Percentiles rank a stretch among this genome's conserved stretches.
Evolutionary conservation across 1,140 invertebrate genomes (phyloP).

Genomic region (Trichomalopsis sarcophagae): DNA sequence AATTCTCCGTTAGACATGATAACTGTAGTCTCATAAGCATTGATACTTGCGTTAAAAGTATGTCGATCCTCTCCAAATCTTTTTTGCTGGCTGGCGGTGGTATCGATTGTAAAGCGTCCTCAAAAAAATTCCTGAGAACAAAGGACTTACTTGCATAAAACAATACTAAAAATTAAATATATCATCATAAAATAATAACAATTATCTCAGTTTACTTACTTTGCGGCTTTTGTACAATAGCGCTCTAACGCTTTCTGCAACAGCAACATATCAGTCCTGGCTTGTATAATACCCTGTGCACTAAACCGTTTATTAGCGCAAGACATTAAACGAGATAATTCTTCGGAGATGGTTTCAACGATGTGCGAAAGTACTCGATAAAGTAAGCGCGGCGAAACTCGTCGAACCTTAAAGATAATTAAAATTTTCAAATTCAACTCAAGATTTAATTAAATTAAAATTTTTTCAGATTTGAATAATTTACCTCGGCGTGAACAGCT

Average conservation of each 20-base stretch:
- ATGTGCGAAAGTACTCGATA: conserved; percentile 88
- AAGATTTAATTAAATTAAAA: neutral
- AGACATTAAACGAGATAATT: conserved; percentile 89
- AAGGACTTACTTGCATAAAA: neutral
- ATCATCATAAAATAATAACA: conserved; percentile 52
- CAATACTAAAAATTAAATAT: conserved; percentile 36
- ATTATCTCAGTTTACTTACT: conserved; percentile 65
- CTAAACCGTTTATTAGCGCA: conserved; percentile 83
- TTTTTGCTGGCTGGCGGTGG: conserved; percentile 72
- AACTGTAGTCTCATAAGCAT: conserved; percentile 70
- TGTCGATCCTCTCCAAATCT: conserved; percentile 68
- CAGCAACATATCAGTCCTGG: conserved; percentile 78
- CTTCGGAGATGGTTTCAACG: conserved; percentile 93
- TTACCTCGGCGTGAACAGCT: conserved; percentile 93
- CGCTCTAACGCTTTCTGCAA: conserved; percentile 75
- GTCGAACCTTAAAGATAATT: conserved; percentile 79
- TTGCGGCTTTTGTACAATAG: conserved; percentile 77
- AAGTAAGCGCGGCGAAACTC: conserved; percentile 86
- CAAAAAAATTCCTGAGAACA: conserved; percentile 75
- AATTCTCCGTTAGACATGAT: conserved; percentile 63
- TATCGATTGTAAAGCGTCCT: conserved; percentile 79
- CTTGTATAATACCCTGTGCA: conserved; percentile 81
- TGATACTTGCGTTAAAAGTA: conserved; percentile 67
- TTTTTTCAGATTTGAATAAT: neutral
- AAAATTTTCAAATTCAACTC: conserved; percentile 1